Percentiles rank a stretch among this genome's conserved stretches.
phyloP scores from a whole-genome alignment of 2,113 vertebrate species.

The Actenoides hombroni region DNA sequence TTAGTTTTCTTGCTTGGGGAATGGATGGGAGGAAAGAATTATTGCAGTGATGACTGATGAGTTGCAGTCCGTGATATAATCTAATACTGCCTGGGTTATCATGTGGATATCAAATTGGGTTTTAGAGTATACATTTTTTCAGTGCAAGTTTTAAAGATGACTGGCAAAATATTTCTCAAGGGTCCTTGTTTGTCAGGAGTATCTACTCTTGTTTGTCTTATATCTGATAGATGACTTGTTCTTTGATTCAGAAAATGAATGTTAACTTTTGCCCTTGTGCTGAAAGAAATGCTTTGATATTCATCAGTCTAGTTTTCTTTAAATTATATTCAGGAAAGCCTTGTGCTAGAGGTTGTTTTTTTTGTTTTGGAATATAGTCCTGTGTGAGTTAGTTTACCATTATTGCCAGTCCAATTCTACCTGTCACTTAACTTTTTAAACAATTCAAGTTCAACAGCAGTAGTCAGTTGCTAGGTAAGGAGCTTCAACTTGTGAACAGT shows the following conservation, averaged over 20 bases:
- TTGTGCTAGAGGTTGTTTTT: background rate
- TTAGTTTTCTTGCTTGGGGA: slow-evolving; percentile 15
- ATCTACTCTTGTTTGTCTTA: background rate
- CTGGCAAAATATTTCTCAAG: background rate
- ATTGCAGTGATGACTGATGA: background rate
- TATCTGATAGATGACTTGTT: background rate
- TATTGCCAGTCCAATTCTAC: background rate
- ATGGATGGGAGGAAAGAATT: background rate
- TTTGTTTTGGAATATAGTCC: background rate
- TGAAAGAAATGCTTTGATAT: slow-evolving; percentile 14
- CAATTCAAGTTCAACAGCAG: background rate
- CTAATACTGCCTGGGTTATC: background rate
- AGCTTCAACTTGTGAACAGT: background rate
- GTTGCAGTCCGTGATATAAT: background rate
- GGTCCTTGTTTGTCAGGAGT: background rate
- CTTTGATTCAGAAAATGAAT: background rate
- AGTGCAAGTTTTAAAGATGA: background rate
- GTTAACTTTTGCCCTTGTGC: background rate
- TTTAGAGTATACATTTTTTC: background rate
- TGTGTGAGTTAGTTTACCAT: background rate
- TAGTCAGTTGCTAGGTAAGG: background rate
- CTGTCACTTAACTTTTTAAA: background rate
- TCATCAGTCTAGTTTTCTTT: background rate
- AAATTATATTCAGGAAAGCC: background rate
- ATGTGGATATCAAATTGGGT: background rate